Evolutionary conservation across 2,113 vertebrate species (phyloP).

Genomic region (Thymallus thymallus): DNA sequence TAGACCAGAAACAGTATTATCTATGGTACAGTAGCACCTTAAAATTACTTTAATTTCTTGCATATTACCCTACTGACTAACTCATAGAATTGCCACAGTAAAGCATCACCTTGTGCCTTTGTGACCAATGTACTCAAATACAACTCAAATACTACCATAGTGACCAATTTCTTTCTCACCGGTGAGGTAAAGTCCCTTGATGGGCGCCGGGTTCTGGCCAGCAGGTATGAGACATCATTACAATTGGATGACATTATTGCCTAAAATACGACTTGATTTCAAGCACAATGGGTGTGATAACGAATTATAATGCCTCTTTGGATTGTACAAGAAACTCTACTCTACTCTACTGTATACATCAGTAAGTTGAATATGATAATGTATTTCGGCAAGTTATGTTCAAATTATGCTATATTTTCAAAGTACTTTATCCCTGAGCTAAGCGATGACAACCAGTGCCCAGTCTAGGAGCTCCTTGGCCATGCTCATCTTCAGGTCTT

Average conservation of each 20-base stretch:
- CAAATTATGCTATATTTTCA: no score
- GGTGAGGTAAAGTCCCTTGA: slow-evolving; percentile 75
- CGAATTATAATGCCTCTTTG: background rate
- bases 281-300: background rate
- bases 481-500: slow-evolving; percentile 70
- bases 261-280: background rate
- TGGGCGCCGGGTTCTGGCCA: slow-evolving; percentile 59
- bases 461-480: slow-evolving; percentile 67
- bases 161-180: slow-evolving; percentile 46
- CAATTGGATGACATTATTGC: background rate
- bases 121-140: no score
- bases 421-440: background rate
- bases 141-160: no score
- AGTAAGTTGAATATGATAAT: background rate
- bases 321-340: background rate
- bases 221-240: background rate
- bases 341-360: background rate
- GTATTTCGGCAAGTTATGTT: background rate
- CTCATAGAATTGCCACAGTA: no score
- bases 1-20: no score
- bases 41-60: no score
- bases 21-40: no score
- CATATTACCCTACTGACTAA: no score
- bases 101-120: no score
- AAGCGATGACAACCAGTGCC: slow-evolving; percentile 40